Evolutionary conservation across 2,797 vertebrate species (phyloP).

Genomic region (Eulemur coronatus): DNA sequence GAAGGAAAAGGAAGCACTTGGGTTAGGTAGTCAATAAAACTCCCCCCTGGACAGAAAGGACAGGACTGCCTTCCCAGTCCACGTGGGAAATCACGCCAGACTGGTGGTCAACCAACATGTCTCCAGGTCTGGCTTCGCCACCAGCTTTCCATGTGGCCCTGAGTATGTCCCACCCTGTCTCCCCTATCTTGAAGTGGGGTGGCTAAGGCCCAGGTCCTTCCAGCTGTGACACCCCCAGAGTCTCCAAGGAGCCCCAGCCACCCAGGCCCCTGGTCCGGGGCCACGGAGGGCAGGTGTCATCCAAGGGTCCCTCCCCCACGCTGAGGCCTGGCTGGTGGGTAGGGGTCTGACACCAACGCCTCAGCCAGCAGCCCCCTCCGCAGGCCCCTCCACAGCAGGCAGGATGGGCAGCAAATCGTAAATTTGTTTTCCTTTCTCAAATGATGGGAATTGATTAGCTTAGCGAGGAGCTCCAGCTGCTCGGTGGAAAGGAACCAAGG

Average conservation of each 20-base stretch:
- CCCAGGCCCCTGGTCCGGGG: background rate
- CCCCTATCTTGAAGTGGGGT: background rate
- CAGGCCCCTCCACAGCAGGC: background rate
- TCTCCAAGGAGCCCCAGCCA: background rate
- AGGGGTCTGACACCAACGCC: background rate
- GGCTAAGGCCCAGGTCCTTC: background rate
- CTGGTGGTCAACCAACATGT: too few species aligned
- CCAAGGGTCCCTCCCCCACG: background rate
- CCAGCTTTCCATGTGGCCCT: background rate
- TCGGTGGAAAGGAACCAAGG: background rate
- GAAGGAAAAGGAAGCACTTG: background rate
- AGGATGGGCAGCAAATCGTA: background rate
- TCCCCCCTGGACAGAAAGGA: background rate
- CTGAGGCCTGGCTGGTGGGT: background rate
- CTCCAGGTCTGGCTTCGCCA: background rate
- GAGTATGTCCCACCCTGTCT: background rate
- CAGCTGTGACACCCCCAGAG: background rate
- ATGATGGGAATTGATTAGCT: background rate
- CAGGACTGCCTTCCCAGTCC: background rate
- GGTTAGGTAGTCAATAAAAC: background rate
- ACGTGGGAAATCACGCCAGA: background rate
- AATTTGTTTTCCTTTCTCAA: slow-evolving; percentile 40
- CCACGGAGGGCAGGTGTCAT: too few species aligned
- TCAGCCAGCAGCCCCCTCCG: background rate
- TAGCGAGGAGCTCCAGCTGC: background rate